A percentile compares a stretch with the other conserved stretches of the same genome.
Conservation (phyloP, 2,888 invertebrate species). For the Sinohyriopsis cumingii region DNA sequence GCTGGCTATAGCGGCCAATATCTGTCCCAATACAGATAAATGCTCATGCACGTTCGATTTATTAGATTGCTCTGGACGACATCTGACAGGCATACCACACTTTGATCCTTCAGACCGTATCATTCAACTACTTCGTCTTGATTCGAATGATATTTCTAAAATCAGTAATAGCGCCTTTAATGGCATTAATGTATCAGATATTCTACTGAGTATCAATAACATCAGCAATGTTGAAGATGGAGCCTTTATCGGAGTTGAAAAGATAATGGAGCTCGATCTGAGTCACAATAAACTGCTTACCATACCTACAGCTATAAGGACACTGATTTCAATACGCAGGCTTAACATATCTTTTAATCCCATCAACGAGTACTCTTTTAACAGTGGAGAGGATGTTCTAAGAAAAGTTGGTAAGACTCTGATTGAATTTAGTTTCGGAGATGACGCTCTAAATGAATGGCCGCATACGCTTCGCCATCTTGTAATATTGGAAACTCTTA, state of each 20-base stretch:
- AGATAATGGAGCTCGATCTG: conserved; percentile 23
- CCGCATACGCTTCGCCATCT: conserved; percentile 35
- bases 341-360: conserved; percentile 32
- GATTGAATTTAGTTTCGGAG: conserved; percentile 36
- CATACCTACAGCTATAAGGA: conserved; percentile 20
- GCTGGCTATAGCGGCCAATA: no score
- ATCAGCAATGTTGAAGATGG: conserved; percentile 20
- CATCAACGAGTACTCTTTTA: conserved; percentile 12
- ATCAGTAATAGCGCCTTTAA: no score
- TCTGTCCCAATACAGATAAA: no score
- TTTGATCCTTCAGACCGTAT: conserved; percentile 5
- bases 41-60: conserved; percentile 16
- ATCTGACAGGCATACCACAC: conserved; percentile 13
- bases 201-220: conserved; percentile 24
- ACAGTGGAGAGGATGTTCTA: conserved; percentile 21
- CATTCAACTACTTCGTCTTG: conserved; percentile 9
- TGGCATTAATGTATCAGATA: conserved; percentile 21
- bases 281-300: conserved; percentile 17
- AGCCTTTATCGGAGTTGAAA: conserved; percentile 24
- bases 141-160: no score
- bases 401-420: conserved; percentile 31
- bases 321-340: conserved; percentile 12
- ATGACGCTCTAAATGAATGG: conserved; percentile 23
- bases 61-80: conserved; percentile 25
- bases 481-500: conserved; percentile 18